Evolutionary conservation across 2,888 invertebrate species (phyloP).

Genomic region (Mylabris sibirica): DNA sequence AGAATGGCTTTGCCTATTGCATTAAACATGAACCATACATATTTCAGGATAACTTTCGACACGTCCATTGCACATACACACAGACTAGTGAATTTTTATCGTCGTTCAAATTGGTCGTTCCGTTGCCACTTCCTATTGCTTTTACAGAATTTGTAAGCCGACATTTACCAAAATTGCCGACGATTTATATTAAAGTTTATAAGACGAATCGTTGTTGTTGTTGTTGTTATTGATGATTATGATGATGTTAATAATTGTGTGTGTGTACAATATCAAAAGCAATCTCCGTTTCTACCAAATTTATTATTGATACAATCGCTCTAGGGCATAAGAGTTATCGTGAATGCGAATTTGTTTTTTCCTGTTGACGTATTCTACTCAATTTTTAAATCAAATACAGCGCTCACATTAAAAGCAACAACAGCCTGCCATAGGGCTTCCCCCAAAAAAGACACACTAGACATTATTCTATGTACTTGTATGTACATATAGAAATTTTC

Average conservation of each 20-base stretch:
- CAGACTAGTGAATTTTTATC: conserved; percentile 47
- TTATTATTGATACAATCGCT: conserved; percentile 33
- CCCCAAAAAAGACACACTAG: not conserved
- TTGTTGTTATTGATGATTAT: conserved; percentile 3
- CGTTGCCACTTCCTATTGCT: conserved; percentile 38
- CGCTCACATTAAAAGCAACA: not conserved
- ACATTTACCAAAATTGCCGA: conserved; percentile 45
- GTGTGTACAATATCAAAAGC: not conserved
- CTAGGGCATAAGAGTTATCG: not conserved
- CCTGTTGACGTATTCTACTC: too few relatives aligned
- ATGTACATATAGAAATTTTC: not conserved
- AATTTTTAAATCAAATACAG: not conserved
- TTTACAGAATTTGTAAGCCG: conserved; percentile 44
- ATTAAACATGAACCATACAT: conserved; percentile 58
- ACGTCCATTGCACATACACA: conserved; percentile 45
- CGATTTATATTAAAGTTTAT: conserved; percentile 46
- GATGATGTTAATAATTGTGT: not conserved
- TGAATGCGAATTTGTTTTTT: not conserved
- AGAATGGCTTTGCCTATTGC: conserved; percentile 53
- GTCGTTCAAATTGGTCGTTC: conserved; percentile 50
- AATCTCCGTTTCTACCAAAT: conserved; percentile 17
- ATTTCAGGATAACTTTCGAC: conserved; percentile 56
- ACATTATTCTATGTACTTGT: not conserved
- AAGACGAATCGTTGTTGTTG: conserved; percentile 24
- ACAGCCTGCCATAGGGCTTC: not conserved